These are phyloP conservation scores for Scolopax bukidnonensis DNA, from an alignment of 2,797 vertebrate genomes.

Conservation along the genomic window DNA sequence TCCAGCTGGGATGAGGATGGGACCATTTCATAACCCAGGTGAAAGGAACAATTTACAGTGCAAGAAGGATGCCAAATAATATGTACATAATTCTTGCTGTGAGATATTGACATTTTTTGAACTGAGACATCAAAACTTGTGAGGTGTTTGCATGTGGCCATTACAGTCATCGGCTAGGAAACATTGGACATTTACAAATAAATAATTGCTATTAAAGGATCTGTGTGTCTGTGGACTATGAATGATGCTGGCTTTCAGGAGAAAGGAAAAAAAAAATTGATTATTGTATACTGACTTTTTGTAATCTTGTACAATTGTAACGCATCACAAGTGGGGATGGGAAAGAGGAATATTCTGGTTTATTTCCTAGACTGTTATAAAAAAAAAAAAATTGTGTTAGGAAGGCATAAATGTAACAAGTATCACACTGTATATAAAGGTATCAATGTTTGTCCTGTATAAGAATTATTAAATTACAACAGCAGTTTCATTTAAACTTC, in stretches of 20 bases:
- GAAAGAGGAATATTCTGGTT: constrained; percentile 82
- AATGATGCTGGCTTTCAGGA: constrained; percentile 89
- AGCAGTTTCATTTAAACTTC: constrained; percentile 99
- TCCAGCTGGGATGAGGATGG: constrained; percentile 78
- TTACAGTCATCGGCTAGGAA: constrained; percentile 91
- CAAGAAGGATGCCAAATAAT: constrained; percentile 82
- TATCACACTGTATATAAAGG: constrained; percentile 98
- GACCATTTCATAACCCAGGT: constrained; percentile 81
- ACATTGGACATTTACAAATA: constrained; percentile 90
- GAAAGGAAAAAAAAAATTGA: constrained; percentile 87
- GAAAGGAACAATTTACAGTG: constrained; percentile 78
- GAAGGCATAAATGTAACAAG: constrained; percentile 94
- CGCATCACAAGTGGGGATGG: constrained; percentile 87
- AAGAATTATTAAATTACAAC: constrained; percentile 97
- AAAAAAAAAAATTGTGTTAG: constrained; percentile 87
- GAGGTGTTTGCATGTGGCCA: constrained; percentile 99
- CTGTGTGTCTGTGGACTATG: constrained; percentile 80
- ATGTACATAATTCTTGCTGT: constrained; percentile 83
- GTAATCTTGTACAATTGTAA: constrained; percentile 98
- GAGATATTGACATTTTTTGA: constrained; percentile 77
- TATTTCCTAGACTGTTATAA: constrained; percentile 93
- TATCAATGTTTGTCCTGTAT: constrained; percentile 88
- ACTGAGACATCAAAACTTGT: constrained; percentile 84
- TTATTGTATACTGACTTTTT: constrained; percentile 96
- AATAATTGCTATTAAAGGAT: constrained; percentile 83